Evolutionary conservation across 2,888 invertebrate genomes (phyloP).

Genomic region (Oasisia sp.): DNA sequence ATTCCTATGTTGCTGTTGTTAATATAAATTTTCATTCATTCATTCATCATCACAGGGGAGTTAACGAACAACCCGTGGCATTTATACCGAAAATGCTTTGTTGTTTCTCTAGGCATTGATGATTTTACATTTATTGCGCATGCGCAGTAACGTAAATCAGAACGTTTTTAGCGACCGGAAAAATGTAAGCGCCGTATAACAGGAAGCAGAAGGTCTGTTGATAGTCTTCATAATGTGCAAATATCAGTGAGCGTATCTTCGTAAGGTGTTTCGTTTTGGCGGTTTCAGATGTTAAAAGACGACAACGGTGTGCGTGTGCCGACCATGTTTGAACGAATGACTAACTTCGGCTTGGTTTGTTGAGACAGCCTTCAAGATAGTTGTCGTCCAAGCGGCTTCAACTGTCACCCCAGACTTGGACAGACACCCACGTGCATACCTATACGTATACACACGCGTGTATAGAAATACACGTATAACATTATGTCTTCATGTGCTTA

Average conservation of each 20-base stretch:
- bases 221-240: not conserved
- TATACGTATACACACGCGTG: not conserved
- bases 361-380: not conserved
- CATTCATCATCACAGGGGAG: too few species aligned
- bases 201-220: not conserved
- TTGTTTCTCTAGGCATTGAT: too few species aligned
- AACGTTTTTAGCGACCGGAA: too few species aligned
- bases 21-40: too few species aligned
- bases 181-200: too few species aligned
- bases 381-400: not conserved
- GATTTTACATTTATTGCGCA: too few species aligned
- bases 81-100: too few species aligned
- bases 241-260: not conserved
- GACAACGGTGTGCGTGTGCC: not conserved
- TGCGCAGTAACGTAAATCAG: too few species aligned
- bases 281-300: not conserved
- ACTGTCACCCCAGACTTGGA: not conserved
- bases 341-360: not conserved
- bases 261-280: not conserved
- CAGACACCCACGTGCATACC: not conserved
- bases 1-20: too few species aligned
- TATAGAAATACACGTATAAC: not conserved
- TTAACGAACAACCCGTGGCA: too few species aligned
- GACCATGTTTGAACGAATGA: slow-evolving; percentile 3
- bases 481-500: not conserved